Percentiles rank a stretch among this genome's conserved stretches.
phyloP scores from a whole-genome alignment of 2,888 invertebrate species.

The Melipona bicolor region DNA sequence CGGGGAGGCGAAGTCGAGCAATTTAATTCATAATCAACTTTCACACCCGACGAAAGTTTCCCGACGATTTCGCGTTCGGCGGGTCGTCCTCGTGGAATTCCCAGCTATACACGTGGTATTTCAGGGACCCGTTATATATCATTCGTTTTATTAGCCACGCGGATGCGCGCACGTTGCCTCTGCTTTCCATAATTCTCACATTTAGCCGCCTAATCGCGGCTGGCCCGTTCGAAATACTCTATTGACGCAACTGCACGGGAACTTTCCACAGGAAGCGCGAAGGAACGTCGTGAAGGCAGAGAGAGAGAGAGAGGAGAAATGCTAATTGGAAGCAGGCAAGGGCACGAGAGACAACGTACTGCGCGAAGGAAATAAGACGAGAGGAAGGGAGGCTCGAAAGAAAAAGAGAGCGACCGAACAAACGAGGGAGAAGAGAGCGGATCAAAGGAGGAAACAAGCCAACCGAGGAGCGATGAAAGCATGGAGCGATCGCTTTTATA shows the following conservation, averaged over 20 bases:
- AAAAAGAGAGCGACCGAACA: too few relatives aligned
- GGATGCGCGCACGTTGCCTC: constrained; percentile 60
- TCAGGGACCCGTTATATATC: constrained; percentile 50
- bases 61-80: constrained; percentile 42
- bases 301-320: background rate
- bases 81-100: constrained; percentile 25
- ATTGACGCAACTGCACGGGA: constrained; percentile 68
- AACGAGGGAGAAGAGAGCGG: background rate
- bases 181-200: constrained; percentile 79
- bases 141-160: constrained; percentile 59
- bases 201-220: constrained; percentile 75
- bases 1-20: background rate
- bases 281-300: constrained; percentile 23
- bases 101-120: constrained; percentile 40
- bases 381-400: background rate
- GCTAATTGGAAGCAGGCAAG: constrained; percentile 11
- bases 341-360: background rate
- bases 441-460: background rate
- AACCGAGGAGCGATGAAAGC: too few relatives aligned
- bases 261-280: constrained; percentile 70
- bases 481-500: background rate
- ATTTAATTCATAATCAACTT: constrained; percentile 53
- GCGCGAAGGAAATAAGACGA: background rate
- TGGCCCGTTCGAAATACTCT: constrained; percentile 64
- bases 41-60: constrained; percentile 58